Conservation (phyloP, 2,888 invertebrate genomes). For the Hydropsyche betteni region DNA sequence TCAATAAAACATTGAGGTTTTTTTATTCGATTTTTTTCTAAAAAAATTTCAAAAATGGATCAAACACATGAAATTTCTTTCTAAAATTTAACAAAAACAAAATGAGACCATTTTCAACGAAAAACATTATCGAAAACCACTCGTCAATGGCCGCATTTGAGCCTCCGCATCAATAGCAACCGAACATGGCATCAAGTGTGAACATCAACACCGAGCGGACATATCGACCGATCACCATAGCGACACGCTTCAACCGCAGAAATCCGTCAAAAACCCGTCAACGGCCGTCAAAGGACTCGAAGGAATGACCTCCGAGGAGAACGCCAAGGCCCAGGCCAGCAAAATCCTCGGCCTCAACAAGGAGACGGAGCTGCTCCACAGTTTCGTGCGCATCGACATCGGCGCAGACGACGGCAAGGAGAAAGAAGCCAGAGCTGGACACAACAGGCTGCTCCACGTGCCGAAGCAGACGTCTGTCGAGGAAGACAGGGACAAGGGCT, state of each 20-base stretch:
- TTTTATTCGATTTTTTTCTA: too few relatives aligned
- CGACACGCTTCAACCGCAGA: background rate
- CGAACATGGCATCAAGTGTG: background rate
- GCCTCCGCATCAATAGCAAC: background rate
- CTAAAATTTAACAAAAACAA: too few relatives aligned
- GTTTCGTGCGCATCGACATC: constrained; percentile 77
- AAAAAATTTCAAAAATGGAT: too few relatives aligned
- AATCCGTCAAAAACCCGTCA: background rate
- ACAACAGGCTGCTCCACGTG: constrained; percentile 55
- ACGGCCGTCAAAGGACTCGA: background rate
- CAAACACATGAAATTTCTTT: too few relatives aligned
- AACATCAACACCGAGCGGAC: constrained; percentile 9
- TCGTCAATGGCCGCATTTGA: constrained; percentile 13
- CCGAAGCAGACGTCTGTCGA: constrained; percentile 57
- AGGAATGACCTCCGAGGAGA: constrained; percentile 58
- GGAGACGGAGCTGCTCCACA: constrained; percentile 80
- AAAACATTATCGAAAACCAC: background rate
- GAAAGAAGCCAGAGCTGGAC: constrained; percentile 57
- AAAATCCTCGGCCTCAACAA: constrained; percentile 74
- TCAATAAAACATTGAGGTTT: too few relatives aligned
- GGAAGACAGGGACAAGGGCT: constrained; percentile 55
- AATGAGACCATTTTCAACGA: background rate
- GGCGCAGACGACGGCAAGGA: constrained; percentile 67
- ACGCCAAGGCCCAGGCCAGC: constrained; percentile 64
- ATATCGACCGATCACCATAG: constrained; percentile 34